phyloP scores from a whole-genome alignment of 2,113 vertebrate genomes.

The Platycercus adscitus region DNA sequence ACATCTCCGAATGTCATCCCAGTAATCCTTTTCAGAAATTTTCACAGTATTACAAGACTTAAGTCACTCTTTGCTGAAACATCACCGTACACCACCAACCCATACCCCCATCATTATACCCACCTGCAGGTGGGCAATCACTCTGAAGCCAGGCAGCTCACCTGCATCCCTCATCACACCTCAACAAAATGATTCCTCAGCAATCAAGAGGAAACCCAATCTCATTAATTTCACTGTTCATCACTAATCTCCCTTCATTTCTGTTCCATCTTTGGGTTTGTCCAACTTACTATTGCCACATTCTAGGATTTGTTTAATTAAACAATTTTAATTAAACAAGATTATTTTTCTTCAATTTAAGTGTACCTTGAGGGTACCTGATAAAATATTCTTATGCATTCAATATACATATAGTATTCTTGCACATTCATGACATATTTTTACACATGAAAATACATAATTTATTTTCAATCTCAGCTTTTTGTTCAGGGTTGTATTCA shows the following conservation, averaged over 20 bases:
- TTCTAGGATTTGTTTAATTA: neutral
- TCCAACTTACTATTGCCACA: neutral
- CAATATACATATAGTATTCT: neutral
- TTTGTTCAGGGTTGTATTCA: neutral
- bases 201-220: neutral
- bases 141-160: neutral
- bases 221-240: neutral
- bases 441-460: neutral
- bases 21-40: neutral
- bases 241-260: neutral
- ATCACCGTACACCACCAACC: neutral
- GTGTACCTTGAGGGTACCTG: neutral
- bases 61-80: rapidly evolving
- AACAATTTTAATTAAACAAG: neutral
- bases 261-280: neutral
- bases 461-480: neutral
- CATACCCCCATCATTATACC: rapidly evolving
- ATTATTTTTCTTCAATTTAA: neutral
- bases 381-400: neutral
- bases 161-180: neutral
- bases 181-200: neutral
- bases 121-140: rapidly evolving
- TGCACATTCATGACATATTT: neutral
- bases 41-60: neutral
- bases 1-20: neutral